These are phyloP conservation scores for Achatina immaculata DNA, from an alignment of 1,140 invertebrate genomes.

Conservation along the genomic window DNA sequence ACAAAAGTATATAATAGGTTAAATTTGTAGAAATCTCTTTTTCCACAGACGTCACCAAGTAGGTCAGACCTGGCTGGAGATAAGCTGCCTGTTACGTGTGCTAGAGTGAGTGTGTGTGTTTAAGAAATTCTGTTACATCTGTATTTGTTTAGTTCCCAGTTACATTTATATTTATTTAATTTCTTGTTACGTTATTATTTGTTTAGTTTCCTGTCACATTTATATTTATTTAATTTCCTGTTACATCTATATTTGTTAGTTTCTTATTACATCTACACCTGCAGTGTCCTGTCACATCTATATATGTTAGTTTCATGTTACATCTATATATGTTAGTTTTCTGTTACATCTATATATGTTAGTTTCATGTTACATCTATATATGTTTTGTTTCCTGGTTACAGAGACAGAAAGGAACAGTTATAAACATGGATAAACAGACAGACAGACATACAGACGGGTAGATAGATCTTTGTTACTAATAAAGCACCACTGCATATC, in stretches of 20 bases:
- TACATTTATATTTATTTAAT: background rate
- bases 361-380: background rate
- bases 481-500: no score
- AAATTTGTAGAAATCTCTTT: background rate
- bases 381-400: background rate
- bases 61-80: background rate
- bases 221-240: background rate
- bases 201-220: background rate
- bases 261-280: background rate
- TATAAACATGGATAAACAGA: background rate
- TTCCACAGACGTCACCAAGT: background rate
- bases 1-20: background rate
- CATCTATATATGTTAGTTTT: background rate
- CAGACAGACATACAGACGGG: background rate
- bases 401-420: background rate
- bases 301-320: background rate
- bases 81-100: no score
- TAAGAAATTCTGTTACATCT: no score
- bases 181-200: no score
- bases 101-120: no score
- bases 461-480: background rate
- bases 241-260: background rate
- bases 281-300: background rate
- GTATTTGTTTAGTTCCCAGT: no score
- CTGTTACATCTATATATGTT: background rate